Evolutionary conservation across 2,888 invertebrate genomes (phyloP), one percentile per base, ranked within the genome.

Genomic region (Drosophila falleni): DNA sequence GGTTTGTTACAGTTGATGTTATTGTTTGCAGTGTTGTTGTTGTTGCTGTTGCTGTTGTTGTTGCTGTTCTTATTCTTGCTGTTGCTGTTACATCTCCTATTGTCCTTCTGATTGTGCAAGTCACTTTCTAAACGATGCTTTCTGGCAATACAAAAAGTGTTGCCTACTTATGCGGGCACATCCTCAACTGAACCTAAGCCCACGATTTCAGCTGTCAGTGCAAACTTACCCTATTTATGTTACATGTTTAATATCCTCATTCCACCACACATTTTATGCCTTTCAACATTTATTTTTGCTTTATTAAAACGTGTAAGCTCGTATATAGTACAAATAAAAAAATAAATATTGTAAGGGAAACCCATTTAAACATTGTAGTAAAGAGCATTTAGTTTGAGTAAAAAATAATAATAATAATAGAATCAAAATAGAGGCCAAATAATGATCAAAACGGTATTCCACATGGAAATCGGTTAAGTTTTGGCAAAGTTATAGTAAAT

Each of bases 91-190:
- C 67, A 51, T 46, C 62, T 60, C 51, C 44, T 61, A 56, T 63
- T 71, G 65, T 70, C 50, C 47, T 46, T 39, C 39, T 61, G 61
- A 66, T 66, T 70, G 71, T 72, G 68, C 49, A 56, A 77, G 68
- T 60, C 68, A 75, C 59, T 73, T 70, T 59, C 42, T 63, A 49
- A 39, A 64, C 67, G 63, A 59, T 56, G 55, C 58, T 29, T 53
- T 58, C 37, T 53, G 42, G 10, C n/a, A n/a, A 47, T n/a, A 71
- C 37, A 73, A 64, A 69, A 65, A 65, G 42, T 42, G 33, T 68
- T 71, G 49, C 63, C 80, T 68, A 84, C 71, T 78, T 81, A 70
- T 74, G 74, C 65, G 74, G 33, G 59, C 49, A 11, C 50, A 50
- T 37, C 23, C 46, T 33, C 33, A 6, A 26, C 37, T 16, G 13